These are phyloP conservation scores for Candoia aspera DNA, from an alignment of 2,113 vertebrate genomes.

Conservation along the genomic window DNA sequence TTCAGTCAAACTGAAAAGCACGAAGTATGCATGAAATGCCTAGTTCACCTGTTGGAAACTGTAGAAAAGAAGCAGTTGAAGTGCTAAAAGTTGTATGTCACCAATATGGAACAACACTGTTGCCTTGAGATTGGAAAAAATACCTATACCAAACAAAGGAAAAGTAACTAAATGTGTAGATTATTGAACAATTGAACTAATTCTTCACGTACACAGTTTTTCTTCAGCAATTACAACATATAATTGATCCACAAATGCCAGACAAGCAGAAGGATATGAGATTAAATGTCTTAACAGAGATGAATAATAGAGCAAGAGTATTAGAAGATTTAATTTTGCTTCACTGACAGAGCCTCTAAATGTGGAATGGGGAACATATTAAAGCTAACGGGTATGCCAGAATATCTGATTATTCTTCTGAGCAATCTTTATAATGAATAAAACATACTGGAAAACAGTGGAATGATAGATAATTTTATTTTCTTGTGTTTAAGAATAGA, in stretches of 20 bases:
- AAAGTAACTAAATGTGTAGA: not conserved
- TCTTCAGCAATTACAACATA: not conserved
- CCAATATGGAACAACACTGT: not conserved
- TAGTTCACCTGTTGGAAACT: not conserved
- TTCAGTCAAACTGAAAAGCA: not conserved
- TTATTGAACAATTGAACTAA: not conserved
- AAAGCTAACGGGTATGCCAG: not conserved
- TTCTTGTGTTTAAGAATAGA: not conserved
- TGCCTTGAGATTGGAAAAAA: not conserved
- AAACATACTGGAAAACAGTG: not conserved
- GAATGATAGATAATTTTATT: not conserved
- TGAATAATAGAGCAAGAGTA: not conserved
- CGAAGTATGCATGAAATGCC: not conserved
- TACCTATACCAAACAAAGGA: not conserved
- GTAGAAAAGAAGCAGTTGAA: not conserved
- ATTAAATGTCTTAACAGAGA: not conserved
- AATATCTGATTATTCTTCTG: not conserved
- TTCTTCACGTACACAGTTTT: not conserved
- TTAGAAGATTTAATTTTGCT: not conserved
- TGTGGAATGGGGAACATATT: not conserved
- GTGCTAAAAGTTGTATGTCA: not conserved
- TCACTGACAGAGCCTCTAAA: not conserved
- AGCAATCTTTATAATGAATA: not conserved
- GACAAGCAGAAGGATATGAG: not conserved
- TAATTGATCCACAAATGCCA: not conserved